Evolutionary conservation across 2,888 invertebrate genomes (phyloP), one percentile per base, ranked within the genome.

Genomic region (Ophion costatus): DNA sequence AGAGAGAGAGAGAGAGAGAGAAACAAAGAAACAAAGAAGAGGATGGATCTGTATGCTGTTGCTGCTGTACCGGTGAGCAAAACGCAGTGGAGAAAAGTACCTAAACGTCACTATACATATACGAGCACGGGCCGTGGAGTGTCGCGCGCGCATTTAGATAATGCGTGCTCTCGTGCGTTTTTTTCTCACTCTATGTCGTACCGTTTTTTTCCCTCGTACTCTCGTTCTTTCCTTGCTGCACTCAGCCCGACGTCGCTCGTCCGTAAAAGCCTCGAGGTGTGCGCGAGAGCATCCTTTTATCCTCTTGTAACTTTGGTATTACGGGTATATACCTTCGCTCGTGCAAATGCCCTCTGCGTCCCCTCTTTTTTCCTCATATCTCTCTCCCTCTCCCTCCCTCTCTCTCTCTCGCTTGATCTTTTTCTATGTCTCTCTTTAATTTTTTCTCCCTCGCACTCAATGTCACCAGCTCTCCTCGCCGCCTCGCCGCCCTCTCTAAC

Each of bases 131-230:
- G 87, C 82, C 71, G 87, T 89, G 88, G 91, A 90, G 90, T 92
- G 91, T 92, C 91, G 91, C 91, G 91, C 92, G 91, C 91, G 91
- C 92, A 92, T 92, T 93, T 92, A 91, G 92, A 92, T 92, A 92
- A 92, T 92, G 92, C 91, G 91, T 82, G 85, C 85, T 85, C 80
- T 85, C 85, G 80, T 91, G 87, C 85, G 86, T 88, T 87, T 86
- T 87, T 87, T 85, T 17, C 77, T 73, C 84, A 70, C 69, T 64
- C 64, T 64, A 0, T 17, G 51, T 51, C 61, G 17, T 59, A 59
- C 22, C 64, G 20, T 59, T 22, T 69, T 61, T 79, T 24, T 29
- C 29, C 61, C 7, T 14, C 51, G 51, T 17, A 51, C 14, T 38
- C 64, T 71, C 82, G 71, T 67, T 70, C 85, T 79, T 76, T 82